Evolutionary conservation across 2,113 vertebrate species (phyloP).

Genomic region (Egretta garzetta): DNA sequence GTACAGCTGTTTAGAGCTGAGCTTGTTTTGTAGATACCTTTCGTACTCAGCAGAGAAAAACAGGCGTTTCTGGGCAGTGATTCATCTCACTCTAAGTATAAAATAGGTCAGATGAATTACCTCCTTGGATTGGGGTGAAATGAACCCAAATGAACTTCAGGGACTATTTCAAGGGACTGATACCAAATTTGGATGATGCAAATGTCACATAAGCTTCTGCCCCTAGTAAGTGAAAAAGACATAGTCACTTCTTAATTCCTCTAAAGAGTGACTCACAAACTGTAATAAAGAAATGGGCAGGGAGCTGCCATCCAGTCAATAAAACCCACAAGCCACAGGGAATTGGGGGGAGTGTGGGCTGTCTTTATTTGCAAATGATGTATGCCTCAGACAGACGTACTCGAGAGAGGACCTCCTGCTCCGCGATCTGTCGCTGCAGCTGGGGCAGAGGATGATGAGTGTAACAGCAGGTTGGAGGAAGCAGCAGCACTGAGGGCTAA

Average conservation of each 20-base stretch:
- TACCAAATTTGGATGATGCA: not conserved
- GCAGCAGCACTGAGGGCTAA: not conserved
- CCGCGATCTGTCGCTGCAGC: fast-evolving
- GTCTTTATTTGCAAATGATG: not conserved
- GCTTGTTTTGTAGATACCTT: not conserved
- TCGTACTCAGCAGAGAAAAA: not conserved
- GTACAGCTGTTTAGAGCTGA: not conserved
- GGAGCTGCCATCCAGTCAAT: not conserved
- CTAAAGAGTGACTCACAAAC: not conserved
- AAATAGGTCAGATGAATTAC: not conserved
- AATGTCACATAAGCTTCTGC: not conserved
- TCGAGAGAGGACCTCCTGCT: not conserved
- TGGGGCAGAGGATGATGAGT: not conserved
- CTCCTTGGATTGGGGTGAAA: not conserved
- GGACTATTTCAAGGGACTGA: not conserved
- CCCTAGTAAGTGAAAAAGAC: not conserved
- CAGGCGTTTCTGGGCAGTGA: not conserved
- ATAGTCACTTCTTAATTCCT: not conserved
- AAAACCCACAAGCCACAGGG: not conserved
- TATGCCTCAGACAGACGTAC: not conserved
- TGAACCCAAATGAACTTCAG: not conserved
- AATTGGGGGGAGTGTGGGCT: not conserved
- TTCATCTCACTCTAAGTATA: not conserved
- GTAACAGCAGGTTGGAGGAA: not conserved
- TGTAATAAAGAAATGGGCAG: not conserved